phyloP scores from a whole-genome alignment of 1,140 invertebrate genomes.

The Spodoptera frugiperda region DNA sequence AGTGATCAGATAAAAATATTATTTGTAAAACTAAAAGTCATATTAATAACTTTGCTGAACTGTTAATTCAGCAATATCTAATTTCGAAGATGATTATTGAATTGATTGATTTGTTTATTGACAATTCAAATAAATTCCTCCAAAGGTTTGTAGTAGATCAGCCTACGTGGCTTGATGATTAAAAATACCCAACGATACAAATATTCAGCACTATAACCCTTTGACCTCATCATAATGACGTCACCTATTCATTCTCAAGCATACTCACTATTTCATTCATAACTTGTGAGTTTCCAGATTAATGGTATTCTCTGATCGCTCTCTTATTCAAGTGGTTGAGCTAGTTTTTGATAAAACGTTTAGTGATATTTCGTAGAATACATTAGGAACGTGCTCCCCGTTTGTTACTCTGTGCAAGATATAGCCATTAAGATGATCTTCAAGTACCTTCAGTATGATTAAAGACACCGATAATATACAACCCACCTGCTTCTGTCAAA shows the following conservation, averaged over 20 bases:
- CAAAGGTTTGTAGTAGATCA: background rate
- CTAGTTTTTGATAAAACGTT: background rate
- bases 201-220: background rate
- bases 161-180: background rate
- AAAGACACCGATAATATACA: background rate
- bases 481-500: background rate
- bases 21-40: too few species aligned
- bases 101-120: too few species aligned
- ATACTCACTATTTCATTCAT: constrained; percentile 46
- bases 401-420: background rate
- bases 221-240: constrained; percentile 28
- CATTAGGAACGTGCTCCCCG: background rate
- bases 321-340: constrained; percentile 24
- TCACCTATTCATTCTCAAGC: constrained; percentile 40
- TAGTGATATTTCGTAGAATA: constrained; percentile 11
- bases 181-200: background rate
- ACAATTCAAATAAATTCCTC: too few species aligned
- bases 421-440: background rate
- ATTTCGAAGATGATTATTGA: too few species aligned
- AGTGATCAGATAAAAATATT: too few species aligned
- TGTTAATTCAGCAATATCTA: too few species aligned
- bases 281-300: constrained; percentile 9
- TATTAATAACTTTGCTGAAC: too few species aligned
- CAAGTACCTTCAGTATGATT: background rate
- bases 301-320: constrained; percentile 12